Conservation (phyloP, 2,888 invertebrate species). For the Morpho helenor region DNA sequence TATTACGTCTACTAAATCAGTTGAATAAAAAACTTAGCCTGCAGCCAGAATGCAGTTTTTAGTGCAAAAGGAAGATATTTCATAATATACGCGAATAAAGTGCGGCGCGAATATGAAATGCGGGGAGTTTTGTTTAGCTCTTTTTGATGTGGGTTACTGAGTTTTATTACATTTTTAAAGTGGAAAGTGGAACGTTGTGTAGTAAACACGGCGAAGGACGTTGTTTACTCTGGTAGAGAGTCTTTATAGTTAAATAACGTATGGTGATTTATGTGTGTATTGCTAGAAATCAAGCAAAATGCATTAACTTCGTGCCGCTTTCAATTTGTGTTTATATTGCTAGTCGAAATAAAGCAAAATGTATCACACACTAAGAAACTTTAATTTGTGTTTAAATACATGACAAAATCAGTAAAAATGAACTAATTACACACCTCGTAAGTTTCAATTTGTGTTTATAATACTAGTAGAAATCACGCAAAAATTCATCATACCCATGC, state of each 20-base stretch:
- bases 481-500: too few species aligned
- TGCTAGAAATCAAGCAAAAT: too few species aligned
- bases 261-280: too few species aligned
- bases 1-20: constrained; percentile 42
- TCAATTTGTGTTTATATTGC: too few species aligned
- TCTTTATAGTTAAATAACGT: neutral
- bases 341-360: too few species aligned
- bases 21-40: constrained; percentile 35
- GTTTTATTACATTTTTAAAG: constrained; percentile 14
- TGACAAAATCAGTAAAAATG: too few species aligned
- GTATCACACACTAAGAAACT: too few species aligned
- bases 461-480: too few species aligned
- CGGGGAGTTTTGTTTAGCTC: constrained; percentile 20
- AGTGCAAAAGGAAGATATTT: constrained; percentile 32
- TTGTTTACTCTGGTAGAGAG: neutral
- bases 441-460: too few species aligned
- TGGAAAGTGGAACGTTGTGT: constrained; percentile 3
- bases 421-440: too few species aligned
- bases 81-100: constrained; percentile 30
- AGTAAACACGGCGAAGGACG: neutral
- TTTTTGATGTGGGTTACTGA: constrained; percentile 18
- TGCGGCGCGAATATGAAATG: constrained; percentile 29
- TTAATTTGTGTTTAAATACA: too few species aligned
- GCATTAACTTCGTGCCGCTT: too few species aligned
- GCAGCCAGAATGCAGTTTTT: constrained; percentile 36